These are phyloP conservation scores for Campoplex nolae DNA, from an alignment of 2,888 invertebrate genomes.

Conservation along the genomic window DNA sequence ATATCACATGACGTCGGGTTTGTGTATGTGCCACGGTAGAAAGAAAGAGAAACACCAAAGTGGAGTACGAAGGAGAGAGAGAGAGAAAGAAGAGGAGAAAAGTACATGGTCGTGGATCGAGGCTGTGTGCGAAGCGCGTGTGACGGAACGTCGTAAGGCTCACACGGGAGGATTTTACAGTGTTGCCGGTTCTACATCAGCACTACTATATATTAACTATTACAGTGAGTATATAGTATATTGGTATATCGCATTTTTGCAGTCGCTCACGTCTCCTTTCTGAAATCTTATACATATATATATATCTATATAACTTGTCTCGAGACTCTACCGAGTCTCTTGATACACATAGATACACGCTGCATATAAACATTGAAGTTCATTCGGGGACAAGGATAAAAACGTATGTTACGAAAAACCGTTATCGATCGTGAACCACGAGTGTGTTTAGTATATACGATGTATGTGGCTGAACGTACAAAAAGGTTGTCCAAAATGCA, in stretches of 20 bases:
- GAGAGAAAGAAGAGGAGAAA: conserved; percentile 54
- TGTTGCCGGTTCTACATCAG: conserved; percentile 76
- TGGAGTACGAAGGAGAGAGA: conserved; percentile 15
- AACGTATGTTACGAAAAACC: conserved; percentile 19
- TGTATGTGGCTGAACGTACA: neutral
- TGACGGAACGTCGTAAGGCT: conserved; percentile 79
- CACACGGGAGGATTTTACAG: conserved; percentile 74
- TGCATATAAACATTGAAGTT: neutral
- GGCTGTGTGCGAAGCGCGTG: conserved; percentile 71
- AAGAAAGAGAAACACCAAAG: conserved; percentile 44
- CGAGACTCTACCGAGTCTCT: no score
- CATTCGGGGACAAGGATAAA: neutral
- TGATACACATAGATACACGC: neutral
- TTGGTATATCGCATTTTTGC: conserved; percentile 36
- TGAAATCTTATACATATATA: neutral
- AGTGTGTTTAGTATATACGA: neutral
- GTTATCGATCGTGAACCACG: conserved; percentile 29
- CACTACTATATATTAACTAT: conserved; percentile 26
- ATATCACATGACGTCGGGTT: conserved; percentile 64
- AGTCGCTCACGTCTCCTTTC: neutral
- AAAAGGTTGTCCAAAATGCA: conserved; percentile 5
- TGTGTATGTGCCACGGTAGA: conserved; percentile 38
- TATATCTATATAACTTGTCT: neutral
- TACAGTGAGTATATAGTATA: conserved; percentile 36
- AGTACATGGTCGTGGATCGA: conserved; percentile 51